Evolutionary conservation across 2,113 vertebrate genomes (phyloP).

Genomic region (Dermatemys mawii): DNA sequence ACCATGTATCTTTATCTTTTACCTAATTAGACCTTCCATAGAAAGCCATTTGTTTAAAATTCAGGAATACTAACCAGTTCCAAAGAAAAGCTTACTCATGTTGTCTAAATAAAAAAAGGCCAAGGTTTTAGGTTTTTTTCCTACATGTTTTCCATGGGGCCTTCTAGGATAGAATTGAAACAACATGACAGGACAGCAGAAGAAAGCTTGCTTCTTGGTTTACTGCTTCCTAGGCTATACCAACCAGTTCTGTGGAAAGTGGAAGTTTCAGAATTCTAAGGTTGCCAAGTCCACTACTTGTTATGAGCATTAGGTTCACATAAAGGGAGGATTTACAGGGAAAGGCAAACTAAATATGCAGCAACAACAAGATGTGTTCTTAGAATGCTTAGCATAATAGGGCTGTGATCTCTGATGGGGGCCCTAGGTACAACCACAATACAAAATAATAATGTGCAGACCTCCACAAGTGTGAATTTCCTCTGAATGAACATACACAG

Average conservation of each 20-base stretch:
- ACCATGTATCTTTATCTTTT: background rate
- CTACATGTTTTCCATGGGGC: too few relatives aligned
- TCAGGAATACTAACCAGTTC: background rate
- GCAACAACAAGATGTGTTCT: background rate
- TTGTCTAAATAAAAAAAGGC: background rate
- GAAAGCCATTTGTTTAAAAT: background rate
- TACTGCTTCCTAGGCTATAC: background rate
- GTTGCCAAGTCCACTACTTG: background rate
- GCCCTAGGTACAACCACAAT: background rate
- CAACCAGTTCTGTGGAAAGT: background rate
- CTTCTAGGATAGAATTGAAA: background rate
- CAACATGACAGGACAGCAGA: background rate
- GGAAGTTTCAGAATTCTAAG: background rate
- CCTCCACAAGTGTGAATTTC: background rate
- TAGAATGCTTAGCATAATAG: background rate
- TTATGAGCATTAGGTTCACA: too few relatives aligned
- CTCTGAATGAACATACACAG: background rate
- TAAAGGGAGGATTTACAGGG: background rate
- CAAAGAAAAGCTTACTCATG: background rate
- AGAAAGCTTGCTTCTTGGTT: background rate
- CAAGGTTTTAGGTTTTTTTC: too few relatives aligned
- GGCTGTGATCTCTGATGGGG: background rate
- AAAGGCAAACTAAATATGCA: background rate
- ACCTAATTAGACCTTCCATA: too few relatives aligned
- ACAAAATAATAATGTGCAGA: background rate